Evolutionary conservation across 1,140 invertebrate genomes (phyloP).

Genomic region (Parapsyche elsis): DNA sequence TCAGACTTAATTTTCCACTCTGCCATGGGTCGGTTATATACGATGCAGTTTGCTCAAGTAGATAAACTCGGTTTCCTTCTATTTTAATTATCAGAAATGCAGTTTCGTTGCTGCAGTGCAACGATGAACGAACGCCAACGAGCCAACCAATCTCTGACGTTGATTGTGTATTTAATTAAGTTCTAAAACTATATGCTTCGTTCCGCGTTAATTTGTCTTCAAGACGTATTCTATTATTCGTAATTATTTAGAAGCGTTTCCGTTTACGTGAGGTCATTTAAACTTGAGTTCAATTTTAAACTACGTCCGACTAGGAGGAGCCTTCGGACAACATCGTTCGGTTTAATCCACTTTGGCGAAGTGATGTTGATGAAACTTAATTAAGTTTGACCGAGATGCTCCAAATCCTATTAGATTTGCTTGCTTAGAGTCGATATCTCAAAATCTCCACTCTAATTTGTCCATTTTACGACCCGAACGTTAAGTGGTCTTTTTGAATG

Average conservation of each 20-base stretch:
- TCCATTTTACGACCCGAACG: background rate
- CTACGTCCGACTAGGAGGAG: background rate
- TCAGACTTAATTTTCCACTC: background rate
- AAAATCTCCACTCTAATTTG: constrained; percentile 9
- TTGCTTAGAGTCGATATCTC: constrained; percentile 17
- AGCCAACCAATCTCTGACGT: too few species aligned
- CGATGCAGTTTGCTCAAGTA: background rate
- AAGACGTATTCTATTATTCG: too few species aligned
- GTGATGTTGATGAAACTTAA: constrained; percentile 30
- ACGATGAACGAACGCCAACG: too few species aligned
- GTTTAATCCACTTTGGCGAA: constrained; percentile 20
- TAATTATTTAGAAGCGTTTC: too few species aligned
- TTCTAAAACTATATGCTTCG: too few species aligned
- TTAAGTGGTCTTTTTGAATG: background rate
- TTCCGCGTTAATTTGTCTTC: too few species aligned
- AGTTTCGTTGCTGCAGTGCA: background rate
- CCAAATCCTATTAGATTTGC: constrained; percentile 34
- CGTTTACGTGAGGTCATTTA: too few species aligned
- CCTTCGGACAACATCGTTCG: background rate
- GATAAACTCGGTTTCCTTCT: background rate
- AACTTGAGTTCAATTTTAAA: background rate
- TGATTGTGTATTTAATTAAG: too few species aligned
- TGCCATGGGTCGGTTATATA: background rate
- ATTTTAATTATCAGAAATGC: constrained; percentile 20
- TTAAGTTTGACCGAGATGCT: constrained; percentile 33